These are phyloP conservation scores for Hedychridium roseum DNA, from an alignment of 2,888 invertebrate species.

Conservation along the genomic window DNA sequence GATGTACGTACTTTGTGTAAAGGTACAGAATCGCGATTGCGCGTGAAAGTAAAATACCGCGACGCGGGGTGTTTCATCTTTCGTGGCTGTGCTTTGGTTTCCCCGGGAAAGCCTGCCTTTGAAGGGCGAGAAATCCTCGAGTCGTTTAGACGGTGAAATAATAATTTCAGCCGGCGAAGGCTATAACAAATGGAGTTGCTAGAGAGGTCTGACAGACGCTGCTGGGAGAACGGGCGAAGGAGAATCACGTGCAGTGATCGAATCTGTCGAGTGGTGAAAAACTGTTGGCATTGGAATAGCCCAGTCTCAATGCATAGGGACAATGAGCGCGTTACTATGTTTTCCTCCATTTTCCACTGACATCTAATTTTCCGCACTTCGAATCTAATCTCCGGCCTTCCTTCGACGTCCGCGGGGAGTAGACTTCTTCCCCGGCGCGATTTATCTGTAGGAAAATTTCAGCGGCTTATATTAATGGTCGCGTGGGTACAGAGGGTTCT, in stretches of 20 bases:
- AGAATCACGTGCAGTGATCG: slow-evolving; percentile 34
- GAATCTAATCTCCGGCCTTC: slow-evolving; percentile 45
- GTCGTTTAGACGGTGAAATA: too few species aligned
- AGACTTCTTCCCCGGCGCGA: too few species aligned
- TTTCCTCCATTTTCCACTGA: slow-evolving; percentile 36
- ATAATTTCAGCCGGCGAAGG: slow-evolving; percentile 10
- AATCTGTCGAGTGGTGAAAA: slow-evolving; percentile 43
- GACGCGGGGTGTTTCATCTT: too few species aligned
- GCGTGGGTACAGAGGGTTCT: too few species aligned
- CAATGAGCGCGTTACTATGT: slow-evolving; percentile 33
- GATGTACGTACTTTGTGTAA: too few species aligned
- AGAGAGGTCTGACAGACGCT: slow-evolving; percentile 22
- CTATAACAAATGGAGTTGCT: slow-evolving; percentile 16
- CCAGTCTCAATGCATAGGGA: slow-evolving; percentile 37
- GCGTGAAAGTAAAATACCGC: too few species aligned
- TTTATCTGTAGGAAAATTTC: too few species aligned
- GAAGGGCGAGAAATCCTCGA: not conserved
- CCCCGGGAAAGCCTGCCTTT: too few species aligned
- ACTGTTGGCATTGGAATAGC: slow-evolving; percentile 36
- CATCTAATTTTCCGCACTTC: slow-evolving; percentile 53
- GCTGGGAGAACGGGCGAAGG: not conserved
- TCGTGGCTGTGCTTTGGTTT: too few species aligned
- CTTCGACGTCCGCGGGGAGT: slow-evolving; percentile 31
- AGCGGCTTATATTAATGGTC: too few species aligned
- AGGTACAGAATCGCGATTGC: too few species aligned